Base-by-base conservation (phyloP, 1,140 invertebrate species). In the Dendrolimus punctatus region DNA sequence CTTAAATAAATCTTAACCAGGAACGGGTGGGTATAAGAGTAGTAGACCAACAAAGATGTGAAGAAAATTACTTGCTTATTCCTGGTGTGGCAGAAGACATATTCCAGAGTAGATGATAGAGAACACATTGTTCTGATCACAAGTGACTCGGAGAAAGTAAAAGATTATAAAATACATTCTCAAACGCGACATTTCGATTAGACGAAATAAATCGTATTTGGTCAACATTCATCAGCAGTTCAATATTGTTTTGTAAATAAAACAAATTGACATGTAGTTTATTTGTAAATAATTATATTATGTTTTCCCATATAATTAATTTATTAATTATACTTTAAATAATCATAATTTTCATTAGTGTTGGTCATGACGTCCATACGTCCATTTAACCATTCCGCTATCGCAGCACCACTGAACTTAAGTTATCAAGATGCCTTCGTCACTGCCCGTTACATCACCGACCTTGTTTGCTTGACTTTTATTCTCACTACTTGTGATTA, bases 401-500 rank as follows among this genome's bases (percentile, higher is more conserved):
- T 67, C 62, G 47, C 48, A 23, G 3, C 8, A 55, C 48, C 58
- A 49, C 56, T 64, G 60, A 61, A 56, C 58, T 60, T 44, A 40
- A 54, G 57, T 60, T 68, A 68, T 71, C 66, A 45, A 62, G 61
- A 64, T 53, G 49, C 53, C 49, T 66, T 73, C 72, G 69, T 73
- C 68, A 78, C 60, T 58, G 49, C 48, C 7, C 44, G 57, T 79
- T 79, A 81, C 75, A 79, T 81, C 76, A 81, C 64, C 64, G 74
- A 78, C 76, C 76, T 81, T 81, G 78, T 79, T 81, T 73, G 55
- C 68, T 79, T 76, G 71, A 78, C 71, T 71, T 75, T 72, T 62
- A 58, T 60, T 60, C 49, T 50, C n/a, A 50, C 42, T 39, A 49
- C 54, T 46, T 8, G 45, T 42, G 6, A 42, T 42, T 42, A 42